These are phyloP conservation scores for Drosophila saltans DNA, from an alignment of 1,140 invertebrate genomes.

Conservation along the genomic window DNA sequence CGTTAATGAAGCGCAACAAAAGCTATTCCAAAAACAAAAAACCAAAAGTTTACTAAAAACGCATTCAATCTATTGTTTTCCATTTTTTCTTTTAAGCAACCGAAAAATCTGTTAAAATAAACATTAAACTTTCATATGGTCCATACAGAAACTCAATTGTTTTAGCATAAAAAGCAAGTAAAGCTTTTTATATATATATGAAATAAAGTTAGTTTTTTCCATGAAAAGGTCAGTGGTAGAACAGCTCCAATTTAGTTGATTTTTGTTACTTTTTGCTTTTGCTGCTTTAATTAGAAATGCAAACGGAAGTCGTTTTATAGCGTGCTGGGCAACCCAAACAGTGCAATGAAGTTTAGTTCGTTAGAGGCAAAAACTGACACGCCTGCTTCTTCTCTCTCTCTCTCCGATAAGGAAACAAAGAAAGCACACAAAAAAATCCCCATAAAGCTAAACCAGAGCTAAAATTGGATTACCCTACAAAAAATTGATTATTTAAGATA, in stretches of 20 bases:
- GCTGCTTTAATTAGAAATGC: slow-evolving; percentile 64
- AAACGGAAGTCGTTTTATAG: slow-evolving; percentile 66
- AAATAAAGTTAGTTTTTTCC: not conserved
- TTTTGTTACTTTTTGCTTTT: slow-evolving; percentile 15
- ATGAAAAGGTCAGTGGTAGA: slow-evolving; percentile 11
- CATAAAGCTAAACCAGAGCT: not conserved
- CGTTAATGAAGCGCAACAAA: slow-evolving; percentile 13
- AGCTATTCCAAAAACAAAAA: slow-evolving; percentile 2
- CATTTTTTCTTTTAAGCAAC: not conserved
- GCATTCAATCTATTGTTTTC: slow-evolving; percentile 4
- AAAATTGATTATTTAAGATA: not conserved
- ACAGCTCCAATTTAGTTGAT: slow-evolving; percentile 28
- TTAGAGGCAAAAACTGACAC: not conserved
- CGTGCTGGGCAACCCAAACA: slow-evolving; percentile 44
- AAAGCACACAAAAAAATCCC: not conserved
- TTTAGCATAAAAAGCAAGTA: slow-evolving; percentile 13
- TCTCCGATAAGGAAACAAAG: slow-evolving; percentile 12
- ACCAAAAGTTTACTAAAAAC: not conserved
- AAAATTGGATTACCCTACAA: not conserved
- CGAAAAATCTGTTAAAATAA: slow-evolving; percentile 7
- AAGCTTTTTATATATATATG: too few species aligned
- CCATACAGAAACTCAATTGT: not conserved
- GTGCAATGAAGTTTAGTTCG: slow-evolving; percentile 17
- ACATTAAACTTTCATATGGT: slow-evolving; percentile 3
- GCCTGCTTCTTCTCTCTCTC: not conserved